Conservation (phyloP, 1,140 invertebrate genomes). For the Globodera rostochiensis region DNA sequence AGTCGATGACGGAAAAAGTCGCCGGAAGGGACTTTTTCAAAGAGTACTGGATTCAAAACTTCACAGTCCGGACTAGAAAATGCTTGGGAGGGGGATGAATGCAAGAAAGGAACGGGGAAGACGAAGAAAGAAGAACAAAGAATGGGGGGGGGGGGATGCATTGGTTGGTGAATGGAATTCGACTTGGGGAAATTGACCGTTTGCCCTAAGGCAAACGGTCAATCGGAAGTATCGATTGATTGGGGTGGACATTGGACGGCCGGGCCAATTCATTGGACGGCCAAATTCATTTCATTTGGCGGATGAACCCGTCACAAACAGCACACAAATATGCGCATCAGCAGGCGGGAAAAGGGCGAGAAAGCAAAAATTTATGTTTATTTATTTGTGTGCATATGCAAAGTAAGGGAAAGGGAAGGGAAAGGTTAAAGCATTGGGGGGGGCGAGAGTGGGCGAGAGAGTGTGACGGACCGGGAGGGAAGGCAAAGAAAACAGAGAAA, state of each 20-base stretch:
- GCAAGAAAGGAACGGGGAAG: too few relatives aligned
- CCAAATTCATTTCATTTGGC: neutral
- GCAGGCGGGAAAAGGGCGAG: too few relatives aligned
- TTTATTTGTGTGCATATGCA: neutral
- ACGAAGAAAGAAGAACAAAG: neutral
- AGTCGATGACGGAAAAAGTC: neutral
- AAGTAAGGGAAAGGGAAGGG: neutral
- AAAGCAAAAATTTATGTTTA: neutral
- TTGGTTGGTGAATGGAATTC: too few relatives aligned
- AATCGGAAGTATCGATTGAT: too few relatives aligned
- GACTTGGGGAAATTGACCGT: too few relatives aligned
- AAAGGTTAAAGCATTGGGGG: neutral
- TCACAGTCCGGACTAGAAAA: neutral
- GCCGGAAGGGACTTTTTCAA: neutral
- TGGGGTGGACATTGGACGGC: neutral
- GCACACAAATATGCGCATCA: neutral
- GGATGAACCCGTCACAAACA: neutral
- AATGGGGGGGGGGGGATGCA: neutral
- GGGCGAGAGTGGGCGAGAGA: neutral
- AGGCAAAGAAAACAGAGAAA: too few relatives aligned
- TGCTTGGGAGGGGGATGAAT: too few relatives aligned
- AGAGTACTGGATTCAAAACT: neutral
- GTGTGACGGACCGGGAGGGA: neutral
- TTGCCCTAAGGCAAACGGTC: too few relatives aligned
- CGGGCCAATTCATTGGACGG: neutral